Evolutionary conservation across 1,140 invertebrate genomes (phyloP), one percentile per base, ranked within the genome.

Genomic region (Limonius californicus): DNA sequence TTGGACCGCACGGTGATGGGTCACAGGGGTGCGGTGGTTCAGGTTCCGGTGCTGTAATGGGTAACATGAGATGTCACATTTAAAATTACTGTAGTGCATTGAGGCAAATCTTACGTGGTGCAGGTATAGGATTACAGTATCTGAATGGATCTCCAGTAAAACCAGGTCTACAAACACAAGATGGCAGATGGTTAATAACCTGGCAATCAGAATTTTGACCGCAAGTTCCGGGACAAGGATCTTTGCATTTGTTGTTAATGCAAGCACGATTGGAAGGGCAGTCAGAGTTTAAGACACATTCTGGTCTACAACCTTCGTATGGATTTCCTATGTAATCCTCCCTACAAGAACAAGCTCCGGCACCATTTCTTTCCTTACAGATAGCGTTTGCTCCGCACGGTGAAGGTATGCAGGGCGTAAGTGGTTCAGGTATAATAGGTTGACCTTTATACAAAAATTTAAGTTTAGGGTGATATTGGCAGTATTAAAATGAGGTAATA

Each of bases 281-380:
- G 68, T 88, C 86, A 1, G 83, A 83, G 68, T 86, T 86, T 19
- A 85, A 74, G 2, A 81, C 77, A 73, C 85, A 87, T 77, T 87
- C 85, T 2, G 86, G 86, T 56, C 82, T 79, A 70, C 92, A 95
- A 11, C 81, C 84, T 54, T 83, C 79, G 63, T 91, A 90, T 1
- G 91, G 86, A 78, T 92, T 88, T 45, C 89, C 89, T 63, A 79
- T 76, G 63, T 87, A 89, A 47, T 86, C 84, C 32, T 79, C 77
- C 43, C 85, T 73, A 75, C 90, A 92, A 16, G 81, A 80, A 70
- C 90, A 92, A 12, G 85, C 77, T 7, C 85, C 85, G 39, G 82
- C 81, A 54, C 82, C 81, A 66, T 84, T 83, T 61, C 79, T 79
- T 75, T 86, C 83, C 68, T 80, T 80, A 69, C 87, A 89, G 16